phyloP scores from a whole-genome alignment of 37 sponge, comb jelly and placozoan genomes.

The Agelas oroides region DNA sequence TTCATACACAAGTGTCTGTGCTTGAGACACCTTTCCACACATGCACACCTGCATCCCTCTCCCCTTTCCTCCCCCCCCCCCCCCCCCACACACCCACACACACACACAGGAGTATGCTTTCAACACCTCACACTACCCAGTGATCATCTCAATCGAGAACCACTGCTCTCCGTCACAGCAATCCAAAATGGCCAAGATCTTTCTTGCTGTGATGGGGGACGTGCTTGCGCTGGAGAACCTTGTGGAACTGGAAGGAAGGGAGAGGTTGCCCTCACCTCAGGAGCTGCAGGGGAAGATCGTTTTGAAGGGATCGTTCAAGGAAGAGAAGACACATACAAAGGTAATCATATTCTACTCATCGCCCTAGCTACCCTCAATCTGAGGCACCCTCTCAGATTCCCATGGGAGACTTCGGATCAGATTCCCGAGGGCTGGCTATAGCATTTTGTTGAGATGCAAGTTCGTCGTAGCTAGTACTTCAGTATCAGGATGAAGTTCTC shows the following conservation, averaged over 20 bases:
- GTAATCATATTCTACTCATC: too few relatives aligned
- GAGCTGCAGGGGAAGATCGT: constrained; percentile 79
- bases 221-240: constrained; percentile 54
- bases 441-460: too few relatives aligned
- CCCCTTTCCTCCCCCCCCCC: background rate
- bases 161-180: constrained; percentile 71
- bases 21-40: background rate
- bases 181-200: constrained; percentile 67
- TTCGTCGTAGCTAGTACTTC: too few relatives aligned
- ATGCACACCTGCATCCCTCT: background rate
- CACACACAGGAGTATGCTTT: constrained; percentile 80
- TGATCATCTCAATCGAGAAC: constrained; percentile 87
- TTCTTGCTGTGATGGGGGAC: constrained; percentile 45
- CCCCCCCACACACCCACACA: too few relatives aligned
- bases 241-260: constrained; percentile 50
- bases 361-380: too few relatives aligned
- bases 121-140: constrained; percentile 61
- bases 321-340: background rate
- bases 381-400: too few relatives aligned
- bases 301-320: constrained; percentile 69
- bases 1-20: background rate
- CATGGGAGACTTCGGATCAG: too few relatives aligned
- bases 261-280: constrained; percentile 71
- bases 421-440: too few relatives aligned
- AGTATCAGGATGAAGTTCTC: too few relatives aligned